Percentiles rank a stretch among this genome's conserved stretches.
phyloP scores from a whole-genome alignment of 2,113 vertebrate genomes.

The Deroptyus accipitrinus region DNA sequence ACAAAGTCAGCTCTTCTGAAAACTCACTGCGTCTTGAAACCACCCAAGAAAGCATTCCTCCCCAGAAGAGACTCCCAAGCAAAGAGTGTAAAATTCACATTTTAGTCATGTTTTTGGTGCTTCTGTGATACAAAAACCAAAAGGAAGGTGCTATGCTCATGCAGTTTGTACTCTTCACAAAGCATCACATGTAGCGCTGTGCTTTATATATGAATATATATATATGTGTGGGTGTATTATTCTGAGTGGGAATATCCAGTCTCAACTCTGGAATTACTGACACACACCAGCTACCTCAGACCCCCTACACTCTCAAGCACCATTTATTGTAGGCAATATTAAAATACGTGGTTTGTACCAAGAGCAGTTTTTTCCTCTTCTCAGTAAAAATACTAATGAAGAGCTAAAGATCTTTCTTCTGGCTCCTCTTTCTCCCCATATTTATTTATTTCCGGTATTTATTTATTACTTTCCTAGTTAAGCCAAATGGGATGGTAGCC shows the following conservation, averaged over 20 bases:
- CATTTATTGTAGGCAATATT: not conserved
- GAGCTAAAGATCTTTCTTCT: not conserved
- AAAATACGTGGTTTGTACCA: not conserved
- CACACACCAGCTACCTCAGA: not conserved
- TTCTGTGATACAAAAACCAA: not conserved
- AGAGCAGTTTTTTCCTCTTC: not conserved
- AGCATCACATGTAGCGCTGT: rapidly evolving
- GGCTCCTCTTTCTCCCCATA: not conserved
- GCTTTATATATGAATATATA: not conserved
- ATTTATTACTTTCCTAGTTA: not conserved
- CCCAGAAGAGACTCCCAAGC: not conserved
- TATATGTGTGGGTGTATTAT: not conserved
- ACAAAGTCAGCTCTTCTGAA: not conserved
- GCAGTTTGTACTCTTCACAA: not conserved
- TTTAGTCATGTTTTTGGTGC: not conserved
- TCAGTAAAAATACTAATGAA: not conserved
- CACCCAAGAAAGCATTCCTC: not conserved
- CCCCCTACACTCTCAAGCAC: not conserved
- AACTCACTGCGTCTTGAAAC: not conserved
- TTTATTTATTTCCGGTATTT: not conserved
- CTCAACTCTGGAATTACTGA: not conserved
- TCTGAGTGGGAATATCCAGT: not conserved
- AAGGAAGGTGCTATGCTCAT: not conserved
- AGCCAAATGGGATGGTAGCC: not conserved
- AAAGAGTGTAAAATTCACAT: not conserved